Conservation (phyloP, 2,888 invertebrate species). For the Homarus gammarus region DNA sequence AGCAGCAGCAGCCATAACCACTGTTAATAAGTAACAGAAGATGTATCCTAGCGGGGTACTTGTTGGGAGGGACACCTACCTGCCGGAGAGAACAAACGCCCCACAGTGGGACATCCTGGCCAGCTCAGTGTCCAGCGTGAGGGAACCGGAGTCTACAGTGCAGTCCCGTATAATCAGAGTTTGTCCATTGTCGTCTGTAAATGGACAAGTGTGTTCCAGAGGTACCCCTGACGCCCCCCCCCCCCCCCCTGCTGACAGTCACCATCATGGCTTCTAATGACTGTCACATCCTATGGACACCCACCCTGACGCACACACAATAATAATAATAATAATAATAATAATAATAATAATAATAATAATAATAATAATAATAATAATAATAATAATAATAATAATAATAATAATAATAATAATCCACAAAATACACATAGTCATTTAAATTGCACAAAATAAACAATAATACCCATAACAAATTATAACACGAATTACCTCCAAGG, state of each 20-base stretch:
- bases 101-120: conserved; percentile 82
- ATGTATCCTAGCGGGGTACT: neutral
- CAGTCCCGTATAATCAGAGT: conserved; percentile 81
- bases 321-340: too few species aligned
- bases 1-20: neutral
- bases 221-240: neutral
- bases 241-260: neutral
- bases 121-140: conserved; percentile 82
- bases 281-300: too few species aligned
- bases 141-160: conserved; percentile 81
- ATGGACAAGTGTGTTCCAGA: conserved; percentile 26
- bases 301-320: too few species aligned
- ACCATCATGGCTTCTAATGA: neutral
- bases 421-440: too few species aligned
- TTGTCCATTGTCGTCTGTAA: conserved; percentile 77
- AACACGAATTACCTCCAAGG: too few species aligned
- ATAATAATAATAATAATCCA: too few species aligned
- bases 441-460: too few species aligned
- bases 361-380: too few species aligned
- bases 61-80: conserved; percentile 72
- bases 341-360: too few species aligned
- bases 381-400: too few species aligned
- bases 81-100: conserved; percentile 80
- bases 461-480: too few species aligned
- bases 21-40: neutral